phyloP scores from a whole-genome alignment of 2,113 vertebrate genomes.

The Megatriorchis doriae region DNA sequence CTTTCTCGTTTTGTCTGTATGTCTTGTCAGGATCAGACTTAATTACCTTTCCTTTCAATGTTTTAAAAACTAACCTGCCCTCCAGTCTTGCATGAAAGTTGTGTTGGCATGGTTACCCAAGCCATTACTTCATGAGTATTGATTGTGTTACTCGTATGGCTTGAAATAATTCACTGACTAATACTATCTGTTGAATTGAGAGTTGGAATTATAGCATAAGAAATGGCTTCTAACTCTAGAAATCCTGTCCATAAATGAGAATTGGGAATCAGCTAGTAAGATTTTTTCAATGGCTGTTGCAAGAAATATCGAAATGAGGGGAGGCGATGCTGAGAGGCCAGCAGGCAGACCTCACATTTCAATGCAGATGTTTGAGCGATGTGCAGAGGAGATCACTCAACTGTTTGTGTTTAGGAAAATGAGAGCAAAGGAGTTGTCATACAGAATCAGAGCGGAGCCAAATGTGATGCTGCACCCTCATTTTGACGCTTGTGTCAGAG shows the following conservation, averaged over 20 bases:
- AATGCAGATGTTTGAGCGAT: background rate
- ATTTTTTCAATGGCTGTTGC: background rate
- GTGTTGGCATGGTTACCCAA: conserved; percentile 53
- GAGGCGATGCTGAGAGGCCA: background rate
- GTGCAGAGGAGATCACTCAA: background rate
- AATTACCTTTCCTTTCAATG: conserved; percentile 55
- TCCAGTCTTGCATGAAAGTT: conserved; percentile 33
- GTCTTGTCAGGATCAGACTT: conserved; percentile 52
- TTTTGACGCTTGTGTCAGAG: no score
- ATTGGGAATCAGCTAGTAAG: background rate
- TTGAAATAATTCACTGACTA: conserved; percentile 43
- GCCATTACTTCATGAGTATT: conserved; percentile 40
- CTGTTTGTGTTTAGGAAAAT: background rate
- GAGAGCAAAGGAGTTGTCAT: background rate
- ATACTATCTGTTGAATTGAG: conserved; percentile 8
- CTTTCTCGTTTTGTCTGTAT: conserved; percentile 45
- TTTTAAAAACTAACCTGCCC: conserved; percentile 47
- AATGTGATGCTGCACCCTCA: background rate
- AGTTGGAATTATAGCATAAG: conserved; percentile 17
- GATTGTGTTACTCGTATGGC: background rate
- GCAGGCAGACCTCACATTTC: background rate
- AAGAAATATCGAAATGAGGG: background rate
- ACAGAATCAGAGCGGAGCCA: background rate
- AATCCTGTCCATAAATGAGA: background rate
- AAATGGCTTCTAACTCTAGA: background rate